Conservation (phyloP, 2,797 vertebrate species). For the Lycodopsis pacificus region DNA sequence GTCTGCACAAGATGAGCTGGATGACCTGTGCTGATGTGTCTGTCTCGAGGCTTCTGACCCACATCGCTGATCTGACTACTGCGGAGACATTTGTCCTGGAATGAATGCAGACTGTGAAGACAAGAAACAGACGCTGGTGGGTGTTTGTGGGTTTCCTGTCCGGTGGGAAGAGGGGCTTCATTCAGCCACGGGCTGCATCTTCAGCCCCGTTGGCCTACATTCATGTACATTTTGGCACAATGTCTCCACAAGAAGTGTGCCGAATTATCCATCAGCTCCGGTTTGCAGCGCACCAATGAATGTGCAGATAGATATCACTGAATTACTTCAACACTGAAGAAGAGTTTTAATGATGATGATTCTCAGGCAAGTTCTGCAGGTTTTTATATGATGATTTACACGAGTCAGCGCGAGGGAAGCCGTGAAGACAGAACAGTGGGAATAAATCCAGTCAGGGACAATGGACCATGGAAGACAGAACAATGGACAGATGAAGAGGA, state of each 20-base stretch:
- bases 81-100: no score
- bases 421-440: background rate
- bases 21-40: constrained; percentile 24
- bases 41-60: constrained; percentile 35
- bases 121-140: no score
- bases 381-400: no score
- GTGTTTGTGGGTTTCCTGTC: no score
- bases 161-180: background rate
- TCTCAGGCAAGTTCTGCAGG: background rate
- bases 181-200: background rate
- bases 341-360: background rate
- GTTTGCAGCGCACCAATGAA: background rate
- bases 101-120: no score
- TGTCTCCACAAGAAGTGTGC: background rate
- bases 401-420: no score
- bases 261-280: background rate
- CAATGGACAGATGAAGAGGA: background rate
- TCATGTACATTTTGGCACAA: background rate
- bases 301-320: background rate
- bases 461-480: background rate
- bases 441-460: background rate
- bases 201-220: background rate
- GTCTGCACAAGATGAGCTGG: background rate
- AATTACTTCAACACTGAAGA: background rate
- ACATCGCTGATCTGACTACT: constrained; percentile 22